Conservation (phyloP, 1,140 invertebrate species). For the Stenopsyche tienmushanensis region DNA sequence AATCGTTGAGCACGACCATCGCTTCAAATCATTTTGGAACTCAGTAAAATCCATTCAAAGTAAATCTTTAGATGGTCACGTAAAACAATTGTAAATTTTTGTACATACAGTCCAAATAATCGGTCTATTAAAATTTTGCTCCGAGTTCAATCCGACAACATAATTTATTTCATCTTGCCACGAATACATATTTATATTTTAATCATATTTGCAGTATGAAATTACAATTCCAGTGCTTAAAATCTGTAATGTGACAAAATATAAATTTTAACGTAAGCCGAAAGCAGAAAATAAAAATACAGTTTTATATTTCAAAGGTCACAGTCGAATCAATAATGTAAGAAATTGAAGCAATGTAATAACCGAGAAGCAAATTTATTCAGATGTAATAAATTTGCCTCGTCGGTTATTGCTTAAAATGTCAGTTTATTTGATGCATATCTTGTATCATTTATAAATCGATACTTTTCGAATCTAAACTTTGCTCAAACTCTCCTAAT, state of each 20-base stretch:
- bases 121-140: neutral
- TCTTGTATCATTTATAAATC: neutral
- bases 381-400: neutral
- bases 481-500: slow-evolving; percentile 37
- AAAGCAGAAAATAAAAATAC: no score
- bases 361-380: neutral
- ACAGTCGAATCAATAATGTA: no score
- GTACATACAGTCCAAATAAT: neutral
- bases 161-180: neutral
- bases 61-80: no score
- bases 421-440: neutral
- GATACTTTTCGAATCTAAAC: neutral
- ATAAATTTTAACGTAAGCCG: no score
- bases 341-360: slow-evolving; percentile 4
- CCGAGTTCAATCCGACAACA: neutral
- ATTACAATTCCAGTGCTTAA: no score
- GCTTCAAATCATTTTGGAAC: neutral
- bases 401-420: neutral
- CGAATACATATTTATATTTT: no score
- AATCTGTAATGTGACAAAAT: no score
- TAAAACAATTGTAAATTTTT: neutral
- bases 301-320: neutral
- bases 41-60: neutral
- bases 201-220: no score
- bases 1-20: neutral